These are phyloP conservation scores for Acropternis orthonyx DNA, from an alignment of 2,797 vertebrate species.

Conservation along the genomic window DNA sequence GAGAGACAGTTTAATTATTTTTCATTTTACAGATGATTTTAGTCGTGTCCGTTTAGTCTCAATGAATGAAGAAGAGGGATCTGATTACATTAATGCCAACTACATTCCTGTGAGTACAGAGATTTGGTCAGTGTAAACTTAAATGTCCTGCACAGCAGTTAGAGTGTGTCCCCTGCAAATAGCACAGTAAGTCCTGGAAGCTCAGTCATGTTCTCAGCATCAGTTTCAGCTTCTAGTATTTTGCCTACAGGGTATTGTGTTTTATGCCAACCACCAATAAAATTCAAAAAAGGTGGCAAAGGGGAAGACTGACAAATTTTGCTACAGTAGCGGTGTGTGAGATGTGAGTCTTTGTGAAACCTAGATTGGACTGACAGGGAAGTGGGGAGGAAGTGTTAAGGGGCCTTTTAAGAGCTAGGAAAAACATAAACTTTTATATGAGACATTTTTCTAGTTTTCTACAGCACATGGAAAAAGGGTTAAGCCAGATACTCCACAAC, in stretches of 20 bases:
- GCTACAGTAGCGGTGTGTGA: background rate
- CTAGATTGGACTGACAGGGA: background rate
- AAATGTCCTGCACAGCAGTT: background rate
- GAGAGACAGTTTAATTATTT: background rate
- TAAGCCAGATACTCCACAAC: background rate
- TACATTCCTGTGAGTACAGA: conserved; percentile 89
- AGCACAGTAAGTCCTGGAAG: background rate
- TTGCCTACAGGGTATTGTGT: background rate
- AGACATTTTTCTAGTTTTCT: background rate
- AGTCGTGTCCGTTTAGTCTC: conserved; percentile 91
- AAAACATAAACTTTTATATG: background rate
- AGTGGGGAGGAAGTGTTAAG: background rate
- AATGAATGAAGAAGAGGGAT: conserved; percentile 90
- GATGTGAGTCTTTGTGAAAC: background rate
- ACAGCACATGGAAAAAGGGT: background rate
- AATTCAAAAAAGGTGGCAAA: accelerated
- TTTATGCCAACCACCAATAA: background rate
- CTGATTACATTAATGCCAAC: conserved; percentile 97
- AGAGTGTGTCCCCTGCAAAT: background rate
- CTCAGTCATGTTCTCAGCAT: background rate
- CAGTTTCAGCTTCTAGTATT: background rate
- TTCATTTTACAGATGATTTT: conserved; percentile 85
- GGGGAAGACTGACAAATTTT: background rate
- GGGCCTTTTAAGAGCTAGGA: background rate
- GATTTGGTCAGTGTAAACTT: background rate